Base-by-base conservation (phyloP, 1,140 invertebrate genomes). In the Dendroctonus ponderosae region DNA sequence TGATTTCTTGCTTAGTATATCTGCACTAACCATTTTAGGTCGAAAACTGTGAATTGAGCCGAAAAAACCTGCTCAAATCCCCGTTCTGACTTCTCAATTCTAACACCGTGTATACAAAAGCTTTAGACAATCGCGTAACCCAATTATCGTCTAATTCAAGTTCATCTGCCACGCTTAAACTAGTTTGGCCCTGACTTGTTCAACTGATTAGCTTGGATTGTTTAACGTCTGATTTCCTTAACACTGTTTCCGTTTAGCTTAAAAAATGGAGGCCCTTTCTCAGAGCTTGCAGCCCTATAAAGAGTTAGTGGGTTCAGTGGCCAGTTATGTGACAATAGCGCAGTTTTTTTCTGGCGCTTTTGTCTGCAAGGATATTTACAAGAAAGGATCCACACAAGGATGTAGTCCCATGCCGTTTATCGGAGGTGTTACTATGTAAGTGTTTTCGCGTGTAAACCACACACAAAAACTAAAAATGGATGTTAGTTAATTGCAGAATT, bases 401-500 rank as follows among this genome's bases (percentile, higher is more conserved):
- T 81, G 85, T 61, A 83, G 85, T 54, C 78, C 87, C 39, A 85
- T 85, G 74, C 87, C 88, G 12, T 77, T 92, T 79, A 70, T 90
- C 46, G 89, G 89, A 48, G 89, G 89, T 78, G 72, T 88, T 73
- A 84, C 86, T 69, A 84, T 92, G 90, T 91, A 78, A 86, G 88
- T 86, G 57, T 66, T 51, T 38, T 26, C 3, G 26, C 26, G 26
- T 26, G 26, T 26, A 26, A 26, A 1, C 1, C 1, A 1, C 1
- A 1, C 1, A 26, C 1, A 26, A 26, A 26, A 26, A 26, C 26
- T 26, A 26, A 26, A 26, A 26, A 26, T 2, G 1, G 26, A 26
- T 26, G 26, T 26, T 14, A 44, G 38, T 57, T 46, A 43, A 2
- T 63, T 64, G 9, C 2, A 11, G 37, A 43, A 66, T 56, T 44